Conservation (phyloP, 1,140 invertebrate genomes). For the Apocrypta bakeri region DNA sequence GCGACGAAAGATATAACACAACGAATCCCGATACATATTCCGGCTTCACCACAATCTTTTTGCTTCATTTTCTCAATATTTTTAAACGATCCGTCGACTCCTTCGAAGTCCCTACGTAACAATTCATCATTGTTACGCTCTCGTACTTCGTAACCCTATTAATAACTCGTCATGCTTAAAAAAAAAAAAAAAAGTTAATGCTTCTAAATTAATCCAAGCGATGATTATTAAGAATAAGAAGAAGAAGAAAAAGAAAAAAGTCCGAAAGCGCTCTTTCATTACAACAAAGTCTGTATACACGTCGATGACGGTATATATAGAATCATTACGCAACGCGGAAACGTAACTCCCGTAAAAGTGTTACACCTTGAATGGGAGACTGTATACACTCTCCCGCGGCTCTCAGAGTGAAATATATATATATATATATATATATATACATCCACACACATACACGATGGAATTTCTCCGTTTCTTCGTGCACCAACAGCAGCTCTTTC, state of each 20-base stretch:
- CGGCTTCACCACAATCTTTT: too few species aligned
- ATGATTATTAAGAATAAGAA: conserved; percentile 5
- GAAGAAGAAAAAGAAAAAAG: too few species aligned
- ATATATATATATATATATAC: too few species aligned
- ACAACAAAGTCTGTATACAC: background rate
- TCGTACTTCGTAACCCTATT: background rate
- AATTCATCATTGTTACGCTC: background rate
- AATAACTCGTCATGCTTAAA: background rate
- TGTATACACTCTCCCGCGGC: background rate
- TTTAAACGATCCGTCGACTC: background rate
- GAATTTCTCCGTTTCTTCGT: conserved; percentile 36
- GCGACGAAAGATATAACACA: background rate
- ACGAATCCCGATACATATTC: background rate
- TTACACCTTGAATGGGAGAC: conserved; percentile 46
- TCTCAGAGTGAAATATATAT: too few species aligned
- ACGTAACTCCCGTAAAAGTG: conserved; percentile 51
- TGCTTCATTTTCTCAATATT: background rate
- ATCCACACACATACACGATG: conserved; percentile 41
- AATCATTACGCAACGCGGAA: conserved; percentile 51
- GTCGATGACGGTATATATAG: conserved; percentile 18
- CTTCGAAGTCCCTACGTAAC: background rate
- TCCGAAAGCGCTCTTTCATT: background rate
- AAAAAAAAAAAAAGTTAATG: background rate
- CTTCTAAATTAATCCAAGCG: background rate
- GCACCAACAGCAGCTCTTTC: background rate